Evolutionary conservation across 2,113 vertebrate species (phyloP), one percentile per base, ranked within the genome.

Genomic region (Scomber scombrus): DNA sequence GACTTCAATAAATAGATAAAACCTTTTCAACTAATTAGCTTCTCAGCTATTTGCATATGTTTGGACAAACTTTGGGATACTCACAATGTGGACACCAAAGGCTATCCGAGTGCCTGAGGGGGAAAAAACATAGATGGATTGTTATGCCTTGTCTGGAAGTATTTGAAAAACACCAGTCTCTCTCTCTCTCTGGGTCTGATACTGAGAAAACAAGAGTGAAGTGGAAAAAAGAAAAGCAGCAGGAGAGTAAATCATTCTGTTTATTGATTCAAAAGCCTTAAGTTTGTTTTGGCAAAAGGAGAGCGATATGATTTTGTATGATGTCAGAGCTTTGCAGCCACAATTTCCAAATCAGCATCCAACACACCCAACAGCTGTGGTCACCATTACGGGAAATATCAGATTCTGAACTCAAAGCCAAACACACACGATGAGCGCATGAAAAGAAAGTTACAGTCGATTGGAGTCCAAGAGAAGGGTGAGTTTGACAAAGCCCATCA

Each of bases 321-420:
- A 62, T 73, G 43, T 81, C 54, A 71, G 64, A 74, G 60, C 68
- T 50, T 65, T 9, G 40, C 65, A 64, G 61, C 77, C 69, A 52
- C 63, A 67, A 77, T 84, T 90, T 89, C 63, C 60, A 51, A 47
- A 55, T 45, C 77, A 78, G 65, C 15, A 26, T 49, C 60, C 40
- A 11, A 45, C 62, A 19, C 74, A 56, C 26, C 45, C 62, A 67
- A 69, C 91, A 91, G 88, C 88, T 92, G 91, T 85, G 75, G 55
- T 29, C 34, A 49, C 23, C 51, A 50, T 46, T 86, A 66, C 86
- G 85, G 71, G 85, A 88, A 90, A 70, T 63, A 89, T 60, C 46
- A 21, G 21, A 57, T 3, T 63, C 34, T 19, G 16, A 62, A n/a
- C 34, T 45, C 34, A 19, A 18, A 34, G 8, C 19, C 8, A 29